Evolutionary conservation across 64 coral and sea anemone species (phyloP), one percentile per base, ranked within the genome.

Genomic region (Stichodactyla mertensii): DNA sequence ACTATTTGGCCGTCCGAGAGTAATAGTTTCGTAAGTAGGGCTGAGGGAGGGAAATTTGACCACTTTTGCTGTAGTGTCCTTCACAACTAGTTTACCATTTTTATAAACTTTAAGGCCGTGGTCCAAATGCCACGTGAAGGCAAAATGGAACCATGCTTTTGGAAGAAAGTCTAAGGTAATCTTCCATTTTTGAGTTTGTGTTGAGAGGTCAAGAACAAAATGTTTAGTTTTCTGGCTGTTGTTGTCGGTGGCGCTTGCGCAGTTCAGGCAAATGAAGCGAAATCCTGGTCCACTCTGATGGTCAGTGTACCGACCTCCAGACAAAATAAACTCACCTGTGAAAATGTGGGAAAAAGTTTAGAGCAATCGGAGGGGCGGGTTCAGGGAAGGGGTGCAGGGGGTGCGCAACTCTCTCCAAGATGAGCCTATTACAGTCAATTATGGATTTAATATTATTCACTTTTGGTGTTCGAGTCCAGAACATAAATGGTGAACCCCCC

Each of bases 81-180:
- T 87, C 0, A 88, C 84, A 36, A 80, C 88, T 36, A 96, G 78
- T 10, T 79, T 84, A 0, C 94, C 94, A 55, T 96, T 96, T 81
- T 80, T 87, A 24, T 93, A 96, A 31, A 93, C 91, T 83, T 96
- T 96, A 18, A 96, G 88, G 0, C 94, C 94, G 20, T 85, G 84
- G 24, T 87, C 51, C 15, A 59, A n/a, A 36, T 88, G 53, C 94
- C 94, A 96, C 0, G 91, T 96, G 20, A 96, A 86, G 19, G 88
- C 54, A 12, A 85, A 92, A 55, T 96, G 94, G 88, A 90, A 96
- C 94, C 94, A 96, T n/a, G 85, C 67, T 51, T 28, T 64, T 1
- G 94, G 91, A 24, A 96, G 78, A 14, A 66, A 90, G 22, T 93
- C 81, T 15, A 93, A 80, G n/a, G 36, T 62, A 24, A 96, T 87